Evolutionary conservation across 1,140 invertebrate genomes (phyloP).

Genomic region (Drosophila takahashii): DNA sequence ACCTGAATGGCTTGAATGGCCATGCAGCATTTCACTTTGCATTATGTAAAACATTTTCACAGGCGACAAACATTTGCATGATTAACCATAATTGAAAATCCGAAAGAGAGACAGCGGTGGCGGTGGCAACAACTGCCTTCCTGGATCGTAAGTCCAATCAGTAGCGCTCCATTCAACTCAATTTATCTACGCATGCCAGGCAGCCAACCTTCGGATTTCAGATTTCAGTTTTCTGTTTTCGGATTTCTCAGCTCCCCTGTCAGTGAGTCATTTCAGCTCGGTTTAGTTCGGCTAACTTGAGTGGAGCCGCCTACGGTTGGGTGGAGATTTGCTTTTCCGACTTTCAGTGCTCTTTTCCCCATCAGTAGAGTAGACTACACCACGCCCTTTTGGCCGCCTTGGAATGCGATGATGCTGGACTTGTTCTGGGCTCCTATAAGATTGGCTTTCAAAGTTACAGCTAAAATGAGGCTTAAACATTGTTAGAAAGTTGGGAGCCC

Average conservation of each 20-base stretch:
- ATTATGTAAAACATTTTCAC: conserved; percentile 81
- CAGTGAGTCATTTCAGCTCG: conserved; percentile 52
- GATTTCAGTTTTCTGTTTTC: conserved; percentile 34
- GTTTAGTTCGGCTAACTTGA: conserved; percentile 52
- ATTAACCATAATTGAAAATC: conserved; percentile 82
- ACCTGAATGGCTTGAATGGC: conserved; percentile 48
- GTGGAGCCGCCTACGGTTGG: conserved; percentile 24
- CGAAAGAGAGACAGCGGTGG: conserved; percentile 50
- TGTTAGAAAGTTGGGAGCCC: conserved; percentile 9
- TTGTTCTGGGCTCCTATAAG: conserved; percentile 1
- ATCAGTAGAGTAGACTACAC: neutral
- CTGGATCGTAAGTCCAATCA: conserved; percentile 62
- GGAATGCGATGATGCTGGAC: conserved; percentile 21
- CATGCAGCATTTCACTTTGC: conserved; percentile 71
- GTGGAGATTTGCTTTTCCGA: conserved; percentile 24
- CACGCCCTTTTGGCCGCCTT: conserved; percentile 22
- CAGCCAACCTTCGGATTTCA: conserved; percentile 44
- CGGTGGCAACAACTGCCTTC: neutral
- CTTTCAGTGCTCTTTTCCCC: conserved; percentile 22
- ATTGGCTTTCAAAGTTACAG: conserved; percentile 1
- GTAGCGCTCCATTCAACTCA: conserved; percentile 71
- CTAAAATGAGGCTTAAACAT: neutral
- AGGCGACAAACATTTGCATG: conserved; percentile 82
- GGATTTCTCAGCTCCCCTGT: conserved; percentile 10
- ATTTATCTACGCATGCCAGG: conserved; percentile 76